Base-by-base conservation (phyloP, 1,140 invertebrate species). In the Drosophila nebulosa region DNA sequence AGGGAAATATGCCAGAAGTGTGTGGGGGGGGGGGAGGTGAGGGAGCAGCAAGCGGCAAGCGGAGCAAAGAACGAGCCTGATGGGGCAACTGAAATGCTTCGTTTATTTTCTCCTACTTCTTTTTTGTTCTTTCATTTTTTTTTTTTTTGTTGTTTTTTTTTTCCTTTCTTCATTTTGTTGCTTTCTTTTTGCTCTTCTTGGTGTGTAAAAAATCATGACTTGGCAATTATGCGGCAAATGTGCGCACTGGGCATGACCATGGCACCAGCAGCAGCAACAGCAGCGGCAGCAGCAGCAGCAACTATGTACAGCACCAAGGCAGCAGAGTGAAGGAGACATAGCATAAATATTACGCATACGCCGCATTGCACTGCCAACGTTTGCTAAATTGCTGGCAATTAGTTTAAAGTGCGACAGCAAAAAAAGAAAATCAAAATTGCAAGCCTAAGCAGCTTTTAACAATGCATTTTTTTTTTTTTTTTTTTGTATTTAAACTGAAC, bases 221-320 rank as follows among this genome's bases (percentile, higher is more conserved):
- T 88, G 84, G 83, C 83, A 88, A 88, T 88, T 88, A 88, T 88
- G 84, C 83, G 79, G 83, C 84, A 88, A 88, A 88, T 88, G 83
- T 83, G 75, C 83, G 83, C 83, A 88, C 65, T 79, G 83, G 74
- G 83, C 74, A 77, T 68, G 56, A 70, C 72, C 42, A 68, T 51
- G 52, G 69, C 39, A 46, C 42, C 63, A 52, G 42, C 69, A 55
- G 55, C 51, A 61, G 63, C 32, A 27, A 53, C 52, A 51, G 16
- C 60, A 62, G 32, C 55, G 57, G 30, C 63, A 51, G 26, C 77
- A 74, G 5, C 9, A 55, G 30, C 12, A 9, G 9, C 10, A 46
- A 42, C 26, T n/a, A n/a, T n/a, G n/a, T n/a, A n/a, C n/a, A n/a
- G n/a, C n/a, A n/a, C n/a, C n/a, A n/a, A n/a, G 24, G n/a, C 4